Evolutionary conservation across 1,140 invertebrate genomes (phyloP), one percentile per base, ranked within the genome.

Genomic region (Pentalonia nigronervosa): DNA sequence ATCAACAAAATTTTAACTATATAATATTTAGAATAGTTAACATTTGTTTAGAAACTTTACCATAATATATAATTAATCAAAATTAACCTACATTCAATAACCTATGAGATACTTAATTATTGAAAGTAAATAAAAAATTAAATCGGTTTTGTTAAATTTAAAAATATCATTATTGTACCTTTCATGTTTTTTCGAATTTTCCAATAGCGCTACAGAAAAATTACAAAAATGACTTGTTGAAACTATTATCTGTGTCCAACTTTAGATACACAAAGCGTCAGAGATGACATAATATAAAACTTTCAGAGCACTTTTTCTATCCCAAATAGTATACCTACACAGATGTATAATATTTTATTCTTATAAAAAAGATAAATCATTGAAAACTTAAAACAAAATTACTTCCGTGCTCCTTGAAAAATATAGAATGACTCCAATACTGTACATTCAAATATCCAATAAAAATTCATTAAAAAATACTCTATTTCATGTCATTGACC

Each of bases 381-480:
- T n/a, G 60, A 76, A 76, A n/a, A n/a, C 60, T n/a, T n/a, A 76
- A 67, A 76, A 76, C 30, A 76, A 76, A n/a, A 76, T 76, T 76
- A 7, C 14, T 76, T 34, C 14, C 21, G 2, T n/a, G 14, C 17
- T 76, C n/a, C n/a, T 76, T n/a, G 4, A 76, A 76, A 17, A 76
- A 17, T 76, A 76, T 67, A 67, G n/a, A 67, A n/a, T n/a, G 7
- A 17, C 60, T n/a, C 60, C 30, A n/a, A 67, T n/a, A 76, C 14
- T n/a, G 3, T n/a, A n/a, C 14, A 20, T n/a, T 76, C 14, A 1
- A 76, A 76, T 76, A 76, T 76, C 30, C 4, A 76, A 60, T 30
- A 60, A 60, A 30, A 60, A 60, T 60, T 30, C 23, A 30, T 60
- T 60, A 60, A 60, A 56, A 60, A 60, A 60, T 60, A 60, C 8